Evolutionary conservation across 2,113 vertebrate species (phyloP), one percentile per base, ranked within the genome.

Genomic region (Chlorocebus sabaeus): DNA sequence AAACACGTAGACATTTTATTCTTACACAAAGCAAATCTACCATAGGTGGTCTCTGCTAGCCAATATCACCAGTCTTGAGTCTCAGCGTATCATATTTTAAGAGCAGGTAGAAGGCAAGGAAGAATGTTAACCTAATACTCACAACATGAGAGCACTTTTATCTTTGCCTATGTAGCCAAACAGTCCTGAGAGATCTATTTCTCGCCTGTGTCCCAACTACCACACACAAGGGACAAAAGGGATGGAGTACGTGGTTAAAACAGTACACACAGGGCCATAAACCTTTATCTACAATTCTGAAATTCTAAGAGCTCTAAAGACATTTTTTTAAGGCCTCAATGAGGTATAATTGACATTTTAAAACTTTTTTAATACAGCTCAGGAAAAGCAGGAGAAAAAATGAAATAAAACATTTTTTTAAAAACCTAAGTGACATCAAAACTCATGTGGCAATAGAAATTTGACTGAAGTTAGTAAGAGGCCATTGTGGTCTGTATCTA

Each of bases 381-480:
- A 64, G 61, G 61, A 64, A 64, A 64, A 64, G 27, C 27, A 64
- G 61, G 61, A 30, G 61, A 13, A 30, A 64, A 64, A 30, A 64
- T 13, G 61, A n/a, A 96, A 6, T 52, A 59, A 68, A 89, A 67
- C 81, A 55, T n/a, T 40, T 88, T 83, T 64, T 25, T 5, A 91
- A 96, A 67, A 96, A 48, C n/a, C 59, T 45, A 84, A 93, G 5
- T 57, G 14, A 89, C 23, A 11, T 78, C 20, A 85, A 73, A 97
- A 98, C 35, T 59, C 18, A 89, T n/a, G 27, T 79, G n/a, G n/a
- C 68, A 90, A 48, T 18, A 95, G 64, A 67, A 73, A 93, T 73
- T 64, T 93, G 45, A 97, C 57, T 61, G 64, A 55, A 93, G 64
- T 61, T 92, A 55, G 50, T 70, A 83, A 52, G n/a, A 83, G 13